Evolutionary conservation across 2,888 invertebrate genomes (phyloP).

Genomic region (Branchellion lobata): DNA sequence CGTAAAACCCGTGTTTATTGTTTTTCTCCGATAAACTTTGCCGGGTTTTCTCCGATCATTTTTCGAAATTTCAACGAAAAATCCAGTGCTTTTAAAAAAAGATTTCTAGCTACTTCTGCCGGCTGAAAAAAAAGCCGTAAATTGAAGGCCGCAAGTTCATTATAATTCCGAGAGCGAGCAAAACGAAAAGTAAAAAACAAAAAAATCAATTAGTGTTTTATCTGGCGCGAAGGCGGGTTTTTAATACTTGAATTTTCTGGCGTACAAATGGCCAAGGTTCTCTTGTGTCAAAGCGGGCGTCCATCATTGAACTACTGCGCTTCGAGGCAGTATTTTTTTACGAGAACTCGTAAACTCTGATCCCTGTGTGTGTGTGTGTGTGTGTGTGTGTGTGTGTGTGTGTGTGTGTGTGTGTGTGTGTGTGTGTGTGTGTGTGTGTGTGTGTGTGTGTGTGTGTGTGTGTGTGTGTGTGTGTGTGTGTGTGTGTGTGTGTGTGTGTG

Average conservation of each 20-base stretch:
- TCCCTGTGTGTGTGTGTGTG: background rate
- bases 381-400: background rate
- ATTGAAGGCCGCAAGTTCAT: background rate
- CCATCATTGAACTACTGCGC: conserved; percentile 2
- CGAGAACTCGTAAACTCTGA: conserved; percentile 10
- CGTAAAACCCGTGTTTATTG: background rate
- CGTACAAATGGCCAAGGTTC: background rate
- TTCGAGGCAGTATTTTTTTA: conserved; percentile 17
- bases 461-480: conserved; percentile 5
- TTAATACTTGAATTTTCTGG: background rate
- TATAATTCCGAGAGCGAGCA: background rate
- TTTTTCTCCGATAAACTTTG: too few relatives aligned
- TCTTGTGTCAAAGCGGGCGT: conserved; percentile 23
- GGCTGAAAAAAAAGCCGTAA: background rate
- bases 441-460: conserved; percentile 10
- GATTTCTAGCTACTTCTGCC: background rate
- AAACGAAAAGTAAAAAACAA: background rate
- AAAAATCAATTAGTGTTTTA: background rate
- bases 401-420: conserved; percentile 19
- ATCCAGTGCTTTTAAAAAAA: background rate
- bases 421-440: conserved; percentile 5
- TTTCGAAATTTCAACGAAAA: background rate
- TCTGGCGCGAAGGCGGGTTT: background rate
- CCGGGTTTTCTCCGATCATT: background rate
- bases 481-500: conserved; percentile 10